Conservation (phyloP, 2,113 vertebrate species). For the Smithornis capensis region DNA sequence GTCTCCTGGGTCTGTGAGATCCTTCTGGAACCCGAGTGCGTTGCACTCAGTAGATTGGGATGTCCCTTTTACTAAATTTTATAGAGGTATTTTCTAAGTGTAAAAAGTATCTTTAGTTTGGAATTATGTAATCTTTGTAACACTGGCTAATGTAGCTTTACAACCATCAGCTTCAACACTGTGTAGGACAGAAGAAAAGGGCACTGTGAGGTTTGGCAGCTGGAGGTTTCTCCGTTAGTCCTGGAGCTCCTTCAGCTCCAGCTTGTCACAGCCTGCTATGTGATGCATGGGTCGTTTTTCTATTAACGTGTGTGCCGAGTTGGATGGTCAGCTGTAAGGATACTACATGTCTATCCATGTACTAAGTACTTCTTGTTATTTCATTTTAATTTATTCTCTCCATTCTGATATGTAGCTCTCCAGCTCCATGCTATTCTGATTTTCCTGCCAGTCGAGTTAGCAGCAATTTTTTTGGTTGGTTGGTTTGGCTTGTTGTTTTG, state of each 20-base stretch:
- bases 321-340: neutral
- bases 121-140: constrained; percentile 45
- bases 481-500: neutral
- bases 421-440: neutral
- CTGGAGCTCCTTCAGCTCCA: neutral
- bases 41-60: neutral
- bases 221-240: neutral
- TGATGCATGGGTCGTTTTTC: constrained; percentile 3
- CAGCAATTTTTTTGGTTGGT: neutral
- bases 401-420: neutral
- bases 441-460: neutral
- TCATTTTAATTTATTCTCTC: constrained; percentile 56
- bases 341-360: constrained; percentile 1
- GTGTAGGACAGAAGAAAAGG: neutral
- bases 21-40: neutral
- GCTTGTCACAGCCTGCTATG: neutral
- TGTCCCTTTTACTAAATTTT: constrained; percentile 3
- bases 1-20: neutral
- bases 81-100: constrained; percentile 54
- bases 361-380: constrained; percentile 2
- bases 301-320: neutral
- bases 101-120: constrained; percentile 46
- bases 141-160: constrained; percentile 15
- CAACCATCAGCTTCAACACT: neutral
- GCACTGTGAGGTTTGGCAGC: neutral